phyloP scores from a whole-genome alignment of 2,888 invertebrate species.

The Coelinius sp. region DNA sequence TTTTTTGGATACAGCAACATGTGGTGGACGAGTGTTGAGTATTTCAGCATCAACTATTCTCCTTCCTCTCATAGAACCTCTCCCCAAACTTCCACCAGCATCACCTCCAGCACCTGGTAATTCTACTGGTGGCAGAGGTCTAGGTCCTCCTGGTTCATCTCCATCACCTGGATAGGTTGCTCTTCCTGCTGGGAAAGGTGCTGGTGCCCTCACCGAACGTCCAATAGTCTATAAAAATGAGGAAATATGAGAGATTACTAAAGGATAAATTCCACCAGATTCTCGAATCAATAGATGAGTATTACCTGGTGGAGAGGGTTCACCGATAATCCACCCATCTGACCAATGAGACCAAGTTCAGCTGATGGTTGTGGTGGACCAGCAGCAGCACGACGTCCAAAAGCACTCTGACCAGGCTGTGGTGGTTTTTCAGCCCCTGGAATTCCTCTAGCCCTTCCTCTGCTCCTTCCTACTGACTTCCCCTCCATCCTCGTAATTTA shows the following conservation, averaged over 20 bases:
- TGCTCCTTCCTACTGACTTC: background rate
- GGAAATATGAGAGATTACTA: no score
- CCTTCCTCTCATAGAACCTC: conserved; percentile 75
- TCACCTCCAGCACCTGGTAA: conserved; percentile 45
- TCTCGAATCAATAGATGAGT: no score
- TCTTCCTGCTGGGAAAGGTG: background rate
- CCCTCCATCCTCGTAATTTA: no score
- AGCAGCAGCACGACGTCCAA: background rate
- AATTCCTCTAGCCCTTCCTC: background rate
- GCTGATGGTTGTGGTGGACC: background rate
- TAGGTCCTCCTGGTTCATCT: background rate
- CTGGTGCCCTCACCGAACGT: background rate
- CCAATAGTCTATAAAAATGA: background rate
- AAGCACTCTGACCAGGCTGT: background rate
- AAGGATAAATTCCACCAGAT: no score
- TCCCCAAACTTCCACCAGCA: conserved; percentile 66
- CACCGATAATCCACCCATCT: no score
- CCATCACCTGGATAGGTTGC: no score
- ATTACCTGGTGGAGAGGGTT: no score
- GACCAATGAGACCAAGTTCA: background rate
- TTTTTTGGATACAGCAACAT: conserved; percentile 60
- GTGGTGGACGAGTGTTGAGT: conserved; percentile 67
- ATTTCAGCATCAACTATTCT: conserved; percentile 71
- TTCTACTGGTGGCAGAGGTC: background rate
- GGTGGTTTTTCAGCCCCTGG: background rate